These are phyloP conservation scores for Platyscelio sp. DNA, from an alignment of 2,888 invertebrate genomes.

Conservation along the genomic window DNA sequence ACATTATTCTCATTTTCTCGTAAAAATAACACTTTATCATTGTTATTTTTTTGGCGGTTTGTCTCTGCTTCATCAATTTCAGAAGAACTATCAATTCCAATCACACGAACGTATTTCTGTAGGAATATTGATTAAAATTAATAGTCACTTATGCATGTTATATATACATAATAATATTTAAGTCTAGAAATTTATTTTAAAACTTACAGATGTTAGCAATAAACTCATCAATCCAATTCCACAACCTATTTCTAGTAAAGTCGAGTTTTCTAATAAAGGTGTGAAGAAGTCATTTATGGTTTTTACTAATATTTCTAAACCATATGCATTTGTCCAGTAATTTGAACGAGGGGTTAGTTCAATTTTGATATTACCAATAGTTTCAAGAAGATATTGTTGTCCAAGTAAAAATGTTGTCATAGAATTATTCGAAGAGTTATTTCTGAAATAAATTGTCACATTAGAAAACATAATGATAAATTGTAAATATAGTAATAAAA, in stretches of 20 bases:
- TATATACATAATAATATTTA: too few species aligned
- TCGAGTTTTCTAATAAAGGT: conserved; percentile 76
- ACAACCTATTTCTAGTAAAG: conserved; percentile 82
- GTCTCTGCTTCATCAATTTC: conserved; percentile 83
- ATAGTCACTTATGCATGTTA: too few species aligned
- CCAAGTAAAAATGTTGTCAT: conserved; percentile 76
- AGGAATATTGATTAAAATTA: too few species aligned
- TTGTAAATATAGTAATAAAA: too few species aligned
- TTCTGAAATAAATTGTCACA: conserved; percentile 16
- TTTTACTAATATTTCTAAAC: conserved; percentile 80
- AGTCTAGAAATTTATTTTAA: neutral
- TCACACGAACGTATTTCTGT: conserved; percentile 75
- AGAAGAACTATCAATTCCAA: conserved; percentile 81
- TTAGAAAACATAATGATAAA: neutral
- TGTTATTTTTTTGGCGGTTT: conserved; percentile 80
- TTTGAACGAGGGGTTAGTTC: conserved; percentile 83
- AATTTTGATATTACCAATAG: conserved; percentile 80
- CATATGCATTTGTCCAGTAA: conserved; percentile 82
- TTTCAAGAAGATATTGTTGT: conserved; percentile 81
- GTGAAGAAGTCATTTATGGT: conserved; percentile 79
- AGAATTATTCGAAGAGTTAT: conserved; percentile 27
- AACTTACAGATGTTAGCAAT: conserved; percentile 81
- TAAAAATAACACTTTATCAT: conserved; percentile 81
- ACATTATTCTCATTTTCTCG: conserved; percentile 79
- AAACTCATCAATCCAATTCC: conserved; percentile 83